These are phyloP conservation scores for Tympanoctomys barrerae DNA, from an alignment of 2,797 vertebrate species.

Conservation along the genomic window DNA sequence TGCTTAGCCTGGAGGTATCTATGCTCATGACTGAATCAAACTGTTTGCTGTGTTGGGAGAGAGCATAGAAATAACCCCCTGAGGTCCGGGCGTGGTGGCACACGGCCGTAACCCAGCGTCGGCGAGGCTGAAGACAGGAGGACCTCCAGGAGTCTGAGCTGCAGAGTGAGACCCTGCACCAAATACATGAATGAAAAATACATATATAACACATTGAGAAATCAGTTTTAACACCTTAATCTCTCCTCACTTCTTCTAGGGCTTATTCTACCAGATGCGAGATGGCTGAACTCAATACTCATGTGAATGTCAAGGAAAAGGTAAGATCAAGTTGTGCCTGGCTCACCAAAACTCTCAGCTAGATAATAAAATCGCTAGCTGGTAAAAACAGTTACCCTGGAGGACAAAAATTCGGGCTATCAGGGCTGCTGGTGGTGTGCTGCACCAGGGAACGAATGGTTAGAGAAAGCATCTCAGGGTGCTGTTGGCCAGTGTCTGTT, in stretches of 20 bases:
- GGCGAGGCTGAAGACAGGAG: no score
- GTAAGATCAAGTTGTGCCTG: conserved; percentile 80
- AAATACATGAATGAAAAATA: no score
- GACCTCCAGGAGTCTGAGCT: no score
- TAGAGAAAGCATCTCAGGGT: neutral
- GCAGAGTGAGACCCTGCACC: no score
- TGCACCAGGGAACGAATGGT: neutral
- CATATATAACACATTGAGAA: conserved; percentile 25
- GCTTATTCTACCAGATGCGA: conserved; percentile 74
- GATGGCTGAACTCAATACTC: conserved; percentile 89
- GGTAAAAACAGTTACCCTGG: neutral
- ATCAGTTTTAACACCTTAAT: conserved; percentile 67
- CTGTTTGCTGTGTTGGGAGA: conserved; percentile 54
- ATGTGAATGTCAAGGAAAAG: conserved; percentile 91
- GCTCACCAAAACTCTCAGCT: conserved; percentile 7
- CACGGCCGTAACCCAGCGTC: no score
- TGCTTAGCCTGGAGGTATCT: conserved; percentile 64
- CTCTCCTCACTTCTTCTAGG: conserved; percentile 75
- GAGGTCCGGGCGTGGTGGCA: neutral
- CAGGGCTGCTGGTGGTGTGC: neutral
- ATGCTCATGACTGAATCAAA: conserved; percentile 52
- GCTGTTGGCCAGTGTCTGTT: neutral
- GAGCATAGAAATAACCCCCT: conserved; percentile 43
- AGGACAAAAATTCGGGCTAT: neutral
- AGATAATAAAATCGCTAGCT: neutral